These are phyloP conservation scores for Drosophila chauvacae DNA, from an alignment of 1,140 invertebrate species.

Conservation along the genomic window DNA sequence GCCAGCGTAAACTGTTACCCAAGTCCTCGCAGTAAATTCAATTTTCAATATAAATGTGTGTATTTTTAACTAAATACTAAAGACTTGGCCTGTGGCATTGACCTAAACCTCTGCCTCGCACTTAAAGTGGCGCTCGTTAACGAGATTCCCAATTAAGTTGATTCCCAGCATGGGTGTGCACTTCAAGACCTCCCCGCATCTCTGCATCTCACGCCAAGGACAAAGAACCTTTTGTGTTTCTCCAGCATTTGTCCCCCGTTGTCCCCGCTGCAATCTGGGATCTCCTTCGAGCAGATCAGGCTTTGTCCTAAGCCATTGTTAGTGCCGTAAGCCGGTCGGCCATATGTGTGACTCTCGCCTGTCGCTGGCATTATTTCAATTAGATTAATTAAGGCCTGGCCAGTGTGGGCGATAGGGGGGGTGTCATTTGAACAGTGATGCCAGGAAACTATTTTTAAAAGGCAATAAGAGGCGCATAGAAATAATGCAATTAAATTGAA, in stretches of 20 bases:
- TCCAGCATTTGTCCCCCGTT: conserved; percentile 4
- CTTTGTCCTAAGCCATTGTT: conserved; percentile 52
- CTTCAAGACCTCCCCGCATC: conserved; percentile 1
- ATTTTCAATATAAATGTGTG: conserved; percentile 2
- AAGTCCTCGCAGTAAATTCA: neutral
- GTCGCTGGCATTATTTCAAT: conserved; percentile 53
- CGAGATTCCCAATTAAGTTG: conserved; percentile 32
- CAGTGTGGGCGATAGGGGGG: neutral
- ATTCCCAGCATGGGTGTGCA: conserved; percentile 24
- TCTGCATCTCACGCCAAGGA: conserved; percentile 4
- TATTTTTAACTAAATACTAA: conserved; percentile 4
- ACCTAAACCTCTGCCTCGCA: conserved; percentile 5
- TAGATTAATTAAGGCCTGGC: conserved; percentile 49
- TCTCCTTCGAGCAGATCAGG: conserved; percentile 18
- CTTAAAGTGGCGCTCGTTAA: conserved; percentile 22
- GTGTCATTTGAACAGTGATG: conserved; percentile 4
- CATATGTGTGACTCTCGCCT: conserved; percentile 35
- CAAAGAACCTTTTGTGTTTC: conserved; percentile 36
- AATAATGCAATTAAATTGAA: neutral
- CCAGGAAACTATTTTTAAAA: conserved; percentile 6
- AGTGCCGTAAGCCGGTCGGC: conserved; percentile 8
- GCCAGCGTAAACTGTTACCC: neutral
- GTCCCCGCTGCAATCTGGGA: conserved; percentile 22
- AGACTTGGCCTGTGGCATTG: neutral
- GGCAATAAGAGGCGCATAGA: neutral